Evolutionary conservation across 2,113 vertebrate genomes (phyloP).

Genomic region (Crotalus tigris): DNA sequence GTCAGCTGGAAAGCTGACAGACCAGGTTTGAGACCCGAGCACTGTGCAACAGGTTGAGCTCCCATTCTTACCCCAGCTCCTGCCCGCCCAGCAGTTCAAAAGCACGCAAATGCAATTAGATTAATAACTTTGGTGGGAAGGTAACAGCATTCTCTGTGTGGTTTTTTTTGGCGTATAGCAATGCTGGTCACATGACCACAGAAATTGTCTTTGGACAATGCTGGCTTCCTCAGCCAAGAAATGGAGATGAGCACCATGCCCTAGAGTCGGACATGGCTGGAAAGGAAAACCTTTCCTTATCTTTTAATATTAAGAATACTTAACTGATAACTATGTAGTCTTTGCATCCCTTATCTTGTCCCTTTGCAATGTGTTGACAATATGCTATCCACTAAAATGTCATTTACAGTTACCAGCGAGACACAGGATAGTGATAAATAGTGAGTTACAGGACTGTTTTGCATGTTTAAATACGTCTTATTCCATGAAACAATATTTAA

Average conservation of each 20-base stretch:
- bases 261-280: neutral
- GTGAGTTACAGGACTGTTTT: neutral
- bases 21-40: neutral
- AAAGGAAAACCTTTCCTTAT: neutral
- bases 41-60: neutral
- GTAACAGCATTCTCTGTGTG: neutral
- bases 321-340: neutral
- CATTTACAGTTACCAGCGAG: neutral
- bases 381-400: neutral
- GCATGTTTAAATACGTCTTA: neutral
- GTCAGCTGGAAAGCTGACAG: neutral
- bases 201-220: neutral
- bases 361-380: neutral
- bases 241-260: neutral
- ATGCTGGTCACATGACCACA: neutral
- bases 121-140: neutral
- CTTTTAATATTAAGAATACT: neutral
- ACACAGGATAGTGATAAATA: neutral
- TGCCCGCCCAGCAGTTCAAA: neutral
- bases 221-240: neutral
- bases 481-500: neutral
- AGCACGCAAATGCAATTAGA: neutral
- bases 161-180: neutral
- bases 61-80: neutral
- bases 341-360: neutral